Evolutionary conservation across 2,113 vertebrate species (phyloP).

Genomic region (Cacatua alba): DNA sequence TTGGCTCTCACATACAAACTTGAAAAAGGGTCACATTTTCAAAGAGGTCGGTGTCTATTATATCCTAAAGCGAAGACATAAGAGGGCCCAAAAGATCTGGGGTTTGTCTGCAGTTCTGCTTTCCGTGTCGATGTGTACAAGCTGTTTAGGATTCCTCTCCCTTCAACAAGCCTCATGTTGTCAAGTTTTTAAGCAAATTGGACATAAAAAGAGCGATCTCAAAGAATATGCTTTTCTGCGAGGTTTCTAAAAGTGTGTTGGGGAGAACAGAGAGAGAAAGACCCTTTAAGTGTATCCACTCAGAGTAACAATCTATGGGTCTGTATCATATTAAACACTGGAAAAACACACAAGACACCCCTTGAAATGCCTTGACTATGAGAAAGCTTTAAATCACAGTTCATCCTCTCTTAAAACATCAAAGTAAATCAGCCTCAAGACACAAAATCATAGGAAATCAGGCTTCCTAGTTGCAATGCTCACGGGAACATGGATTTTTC

Average conservation of each 20-base stretch:
- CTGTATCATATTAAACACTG: background rate
- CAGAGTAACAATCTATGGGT: background rate
- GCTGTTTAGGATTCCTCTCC: background rate
- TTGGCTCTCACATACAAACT: background rate
- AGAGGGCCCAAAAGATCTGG: background rate
- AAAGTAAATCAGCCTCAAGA: background rate
- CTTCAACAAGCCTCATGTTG: too few relatives aligned
- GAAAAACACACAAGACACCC: background rate
- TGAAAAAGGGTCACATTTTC: background rate
- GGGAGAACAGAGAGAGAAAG: background rate
- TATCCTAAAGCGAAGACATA: background rate
- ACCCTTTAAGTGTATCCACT: background rate
- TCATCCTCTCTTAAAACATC: background rate
- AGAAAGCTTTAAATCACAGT: background rate
- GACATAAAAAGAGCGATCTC: background rate
- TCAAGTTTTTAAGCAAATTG: background rate
- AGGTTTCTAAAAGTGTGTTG: background rate
- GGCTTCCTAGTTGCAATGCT: background rate
- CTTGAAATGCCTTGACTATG: background rate
- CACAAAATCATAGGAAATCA: background rate
- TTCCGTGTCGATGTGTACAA: rapidly evolving
- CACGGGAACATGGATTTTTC: rapidly evolving
- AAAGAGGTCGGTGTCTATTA: background rate
- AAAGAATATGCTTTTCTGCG: background rate
- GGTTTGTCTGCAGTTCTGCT: background rate